Evolutionary conservation across 2,888 invertebrate genomes (phyloP), one percentile per base, ranked within the genome.

Genomic region (Saturnia pavonia): DNA sequence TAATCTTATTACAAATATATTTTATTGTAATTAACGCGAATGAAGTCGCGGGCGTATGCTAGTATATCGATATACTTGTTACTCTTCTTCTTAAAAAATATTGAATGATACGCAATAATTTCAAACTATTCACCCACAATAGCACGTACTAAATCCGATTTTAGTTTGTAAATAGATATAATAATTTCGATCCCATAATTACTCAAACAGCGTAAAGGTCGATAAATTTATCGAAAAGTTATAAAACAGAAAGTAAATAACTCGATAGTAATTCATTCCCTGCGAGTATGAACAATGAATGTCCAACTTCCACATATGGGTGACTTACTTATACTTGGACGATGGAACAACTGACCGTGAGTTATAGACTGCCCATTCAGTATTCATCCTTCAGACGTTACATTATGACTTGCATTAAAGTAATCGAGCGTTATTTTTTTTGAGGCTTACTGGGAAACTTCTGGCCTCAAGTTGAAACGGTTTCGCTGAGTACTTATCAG

Each of bases 291-390:
- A n/a, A 65, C 65, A 65, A 65, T 65, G 65, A 19, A 19, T n/a
- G 65, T 65, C 65, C 40, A 65, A 65, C 65, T 65, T 65, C 19
- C 11, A 19, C 40, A 40, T 65, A 65, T n/a, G 40, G 40, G 65
- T 65, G 19, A 65, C 65, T 40, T 40, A 65, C 65, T 65, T 65
- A 19, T 1, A 65, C 40, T 65, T 19, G 9, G 7, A 65, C 40
- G 40, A 40, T 19, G 65, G 65, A 65, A 65, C 65, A 65, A 65
- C 1, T 65, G 40, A 11, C 19, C 40, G 40, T 40, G 40, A 65
- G 65, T 60, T 27, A 27, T 60, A 27, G 14, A 60, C 27, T 60
- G 54, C 11, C 57, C 27, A 25, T 60, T 60, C 25, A 60, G 57
- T 57, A 57, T 27, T 60, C 25, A 11, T 19, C 57, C 12, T 60